These are phyloP conservation scores for Labeo rohita DNA, from an alignment of 2,113 vertebrate genomes.

Conservation along the genomic window DNA sequence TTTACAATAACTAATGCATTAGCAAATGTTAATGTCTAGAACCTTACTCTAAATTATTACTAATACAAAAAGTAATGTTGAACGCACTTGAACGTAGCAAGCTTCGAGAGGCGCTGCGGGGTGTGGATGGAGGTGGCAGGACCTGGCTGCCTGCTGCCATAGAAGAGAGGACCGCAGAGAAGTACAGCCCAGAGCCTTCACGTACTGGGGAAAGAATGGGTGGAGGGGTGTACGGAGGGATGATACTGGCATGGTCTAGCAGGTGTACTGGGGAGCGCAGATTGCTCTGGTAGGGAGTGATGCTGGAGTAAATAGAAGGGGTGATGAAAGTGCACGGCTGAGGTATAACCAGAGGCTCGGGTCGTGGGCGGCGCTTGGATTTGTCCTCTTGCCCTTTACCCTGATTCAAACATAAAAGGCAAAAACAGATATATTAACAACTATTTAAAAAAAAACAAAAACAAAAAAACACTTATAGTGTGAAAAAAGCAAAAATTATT, in stretches of 20 bases:
- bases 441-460: neutral
- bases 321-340: constrained; percentile 91
- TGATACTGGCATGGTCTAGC: constrained; percentile 84
- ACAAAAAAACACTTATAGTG: neutral
- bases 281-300: constrained; percentile 94
- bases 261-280: constrained; percentile 91
- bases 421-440: neutral
- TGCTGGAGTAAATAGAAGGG: constrained; percentile 90
- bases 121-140: constrained; percentile 84
- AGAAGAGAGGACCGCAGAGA: constrained; percentile 91
- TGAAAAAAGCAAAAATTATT: neutral
- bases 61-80: neutral
- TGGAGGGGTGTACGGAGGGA: constrained; percentile 95
- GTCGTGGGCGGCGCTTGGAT: constrained; percentile 89
- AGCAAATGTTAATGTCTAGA: neutral
- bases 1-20: neutral
- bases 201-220: constrained; percentile 97
- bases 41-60: neutral
- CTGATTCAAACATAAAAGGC: constrained; percentile 36
- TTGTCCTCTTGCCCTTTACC: constrained; percentile 80
- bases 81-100: constrained; percentile 90
- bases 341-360: constrained; percentile 96
- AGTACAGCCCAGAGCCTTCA: constrained; percentile 95
- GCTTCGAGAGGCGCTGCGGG: constrained; percentile 88
- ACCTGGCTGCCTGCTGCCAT: constrained; percentile 81